Conservation (phyloP, 2,113 vertebrate species). For the Barnardius zonarius region DNA sequence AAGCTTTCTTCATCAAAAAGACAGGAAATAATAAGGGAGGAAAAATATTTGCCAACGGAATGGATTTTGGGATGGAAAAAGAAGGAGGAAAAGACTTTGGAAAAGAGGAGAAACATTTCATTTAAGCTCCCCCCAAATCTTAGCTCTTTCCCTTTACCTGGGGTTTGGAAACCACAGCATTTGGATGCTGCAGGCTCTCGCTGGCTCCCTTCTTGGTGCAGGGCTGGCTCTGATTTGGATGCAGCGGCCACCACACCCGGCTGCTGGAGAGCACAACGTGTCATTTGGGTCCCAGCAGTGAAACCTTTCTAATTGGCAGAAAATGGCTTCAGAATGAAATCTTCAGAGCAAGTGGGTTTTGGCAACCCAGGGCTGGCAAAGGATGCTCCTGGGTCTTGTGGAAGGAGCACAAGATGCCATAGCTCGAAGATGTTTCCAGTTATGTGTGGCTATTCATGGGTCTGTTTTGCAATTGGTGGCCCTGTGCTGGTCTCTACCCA, state of each 20-base stretch:
- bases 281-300: neutral
- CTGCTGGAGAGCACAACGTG: neutral
- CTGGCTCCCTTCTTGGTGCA: rapidly evolving
- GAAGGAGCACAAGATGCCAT: neutral
- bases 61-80: neutral
- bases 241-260: neutral
- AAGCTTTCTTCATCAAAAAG: neutral
- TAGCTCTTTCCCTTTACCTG: rapidly evolving
- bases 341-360: neutral
- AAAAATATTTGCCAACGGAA: neutral
- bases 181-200: neutral
- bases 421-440: neutral
- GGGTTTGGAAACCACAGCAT: neutral
- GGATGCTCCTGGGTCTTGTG: neutral
- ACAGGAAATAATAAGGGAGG: neutral
- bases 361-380: neutral
- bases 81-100: neutral
- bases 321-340: neutral
- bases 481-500: neutral
- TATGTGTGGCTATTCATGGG: neutral
- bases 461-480: neutral
- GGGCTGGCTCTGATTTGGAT: neutral
- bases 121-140: neutral
- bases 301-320: neutral
- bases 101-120: neutral